Percentiles rank a stretch among this genome's conserved stretches.
Conservation (phyloP, 2,888 invertebrate species). For the Anagyrus pseudococci region DNA sequence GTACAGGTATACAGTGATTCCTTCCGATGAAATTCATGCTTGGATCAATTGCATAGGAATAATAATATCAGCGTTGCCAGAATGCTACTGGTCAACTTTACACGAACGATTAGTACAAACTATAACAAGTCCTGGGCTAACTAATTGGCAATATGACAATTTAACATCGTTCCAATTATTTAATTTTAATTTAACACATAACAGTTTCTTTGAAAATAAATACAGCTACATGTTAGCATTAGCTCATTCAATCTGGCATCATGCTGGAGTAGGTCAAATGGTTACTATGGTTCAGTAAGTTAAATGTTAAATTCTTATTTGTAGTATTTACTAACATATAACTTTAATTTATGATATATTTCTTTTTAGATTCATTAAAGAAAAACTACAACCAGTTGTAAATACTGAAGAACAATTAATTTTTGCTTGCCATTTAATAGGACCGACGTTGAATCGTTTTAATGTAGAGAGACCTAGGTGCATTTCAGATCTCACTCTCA, state of each 20-base stretch:
- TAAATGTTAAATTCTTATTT: conserved; percentile 13
- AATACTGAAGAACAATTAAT: conserved; percentile 88
- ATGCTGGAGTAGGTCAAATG: conserved; percentile 92
- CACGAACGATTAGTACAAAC: conserved; percentile 84
- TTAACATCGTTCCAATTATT: conserved; percentile 80
- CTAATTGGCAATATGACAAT: conserved; percentile 73
- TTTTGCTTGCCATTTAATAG: conserved; percentile 90
- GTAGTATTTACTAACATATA: neutral
- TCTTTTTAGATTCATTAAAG: conserved; percentile 72
- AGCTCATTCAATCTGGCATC: conserved; percentile 94
- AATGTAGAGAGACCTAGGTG: conserved; percentile 82
- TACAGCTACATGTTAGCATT: conserved; percentile 87
- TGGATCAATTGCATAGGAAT: conserved; percentile 95
- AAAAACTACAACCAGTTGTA: conserved; percentile 81
- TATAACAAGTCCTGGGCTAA: conserved; percentile 68
- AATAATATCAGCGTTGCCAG: conserved; percentile 88
- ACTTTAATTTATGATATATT: neutral
- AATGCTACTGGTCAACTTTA: conserved; percentile 90
- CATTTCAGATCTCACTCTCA: conserved; percentile 83
- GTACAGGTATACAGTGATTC: conserved; percentile 77
- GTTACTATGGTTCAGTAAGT: conserved; percentile 77
- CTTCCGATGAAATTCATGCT: conserved; percentile 82
- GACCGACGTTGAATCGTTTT: conserved; percentile 91
- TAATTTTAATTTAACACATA: conserved; percentile 78
- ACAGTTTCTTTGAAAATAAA: conserved; percentile 81